These are phyloP conservation scores for Alligator mississippiensis DNA, from an alignment of 2,113 vertebrate species.

Conservation along the genomic window DNA sequence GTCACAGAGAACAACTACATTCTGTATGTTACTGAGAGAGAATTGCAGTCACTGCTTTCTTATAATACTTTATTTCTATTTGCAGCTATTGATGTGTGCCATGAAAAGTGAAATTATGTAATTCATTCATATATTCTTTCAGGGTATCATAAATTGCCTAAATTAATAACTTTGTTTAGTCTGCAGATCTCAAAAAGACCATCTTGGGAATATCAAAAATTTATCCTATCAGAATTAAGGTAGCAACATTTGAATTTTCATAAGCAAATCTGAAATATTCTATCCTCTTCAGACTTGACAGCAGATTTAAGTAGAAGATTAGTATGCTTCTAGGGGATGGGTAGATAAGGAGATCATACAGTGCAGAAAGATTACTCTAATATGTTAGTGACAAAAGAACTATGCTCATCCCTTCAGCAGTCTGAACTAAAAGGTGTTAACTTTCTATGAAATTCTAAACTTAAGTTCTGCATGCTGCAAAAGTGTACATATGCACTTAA, in stretches of 20 bases:
- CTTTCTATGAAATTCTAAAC: background rate
- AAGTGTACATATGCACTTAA: background rate
- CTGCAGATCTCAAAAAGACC: conserved; percentile 28
- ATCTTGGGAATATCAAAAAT: conserved; percentile 15
- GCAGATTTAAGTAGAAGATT: conserved; percentile 62
- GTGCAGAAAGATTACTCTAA: background rate
- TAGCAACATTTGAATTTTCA: conserved; percentile 61
- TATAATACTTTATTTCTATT: conserved; percentile 33
- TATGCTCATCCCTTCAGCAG: background rate
- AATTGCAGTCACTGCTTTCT: conserved; percentile 51
- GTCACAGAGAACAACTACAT: background rate
- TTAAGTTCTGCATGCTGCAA: background rate
- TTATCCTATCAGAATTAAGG: conserved; percentile 29
- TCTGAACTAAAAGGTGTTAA: conserved; percentile 22
- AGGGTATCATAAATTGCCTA: conserved; percentile 17
- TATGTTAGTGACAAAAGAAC: background rate
- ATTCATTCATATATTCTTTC: conserved; percentile 29
- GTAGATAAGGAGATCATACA: conserved; percentile 56
- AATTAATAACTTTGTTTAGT: conserved; percentile 54
- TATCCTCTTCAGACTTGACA: conserved; percentile 58
- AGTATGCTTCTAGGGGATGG: conserved; percentile 40
- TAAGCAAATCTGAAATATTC: conserved; percentile 62
- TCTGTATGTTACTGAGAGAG: conserved; percentile 44
- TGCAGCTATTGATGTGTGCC: conserved; percentile 47
- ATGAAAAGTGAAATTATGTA: conserved; percentile 57